Evolutionary conservation across 2,888 invertebrate genomes (phyloP), one percentile per base, ranked within the genome.

Genomic region (Polia nebulosa): DNA sequence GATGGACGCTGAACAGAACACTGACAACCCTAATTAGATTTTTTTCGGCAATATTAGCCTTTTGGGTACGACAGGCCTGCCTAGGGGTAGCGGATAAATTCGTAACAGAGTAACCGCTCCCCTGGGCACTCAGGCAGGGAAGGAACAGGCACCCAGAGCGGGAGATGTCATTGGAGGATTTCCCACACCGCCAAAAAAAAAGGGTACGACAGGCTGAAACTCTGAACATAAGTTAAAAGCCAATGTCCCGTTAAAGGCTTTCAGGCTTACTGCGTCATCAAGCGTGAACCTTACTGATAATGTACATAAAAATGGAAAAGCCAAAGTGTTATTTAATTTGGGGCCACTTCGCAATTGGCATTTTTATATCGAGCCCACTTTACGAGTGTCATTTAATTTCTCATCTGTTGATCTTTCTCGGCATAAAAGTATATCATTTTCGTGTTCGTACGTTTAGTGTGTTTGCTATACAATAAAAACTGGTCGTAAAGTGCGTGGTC

Each of bases 351-450:
- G 71, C 29, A 45, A 56, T 57, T 32, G 45, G 5, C 32, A 41
- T 59, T 72, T 72, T 72, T 67, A 76, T 73, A 69, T 51, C 44
- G 52, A 36, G 25, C 32, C 47, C 32, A 56, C 13, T 70, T 78
- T 71, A 65, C 44, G 78, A 59, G 65, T 49, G 69, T 47, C 69
- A 27, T 77, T 77, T 78, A 77, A 77, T 70, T 78, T 63, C 66
- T 77, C 77, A 77, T 77, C 73, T 78, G 78, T 78, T 78, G 78
- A 75, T 78, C 67, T 71, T 58, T 34, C 27, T n/a, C 55, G 52
- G 36, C 63, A 72, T 72, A 69, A 81, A 81, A 75, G 52, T 59
- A 65, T 60, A 81, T 81, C 77, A 81, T 81, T 71, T 81, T 68
- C 65, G 60, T 72, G 62, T 74, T 57, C 49, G 56, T 73, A 60